phyloP scores from a whole-genome alignment of 2,797 vertebrate species.

The Echeneis naucrates region DNA sequence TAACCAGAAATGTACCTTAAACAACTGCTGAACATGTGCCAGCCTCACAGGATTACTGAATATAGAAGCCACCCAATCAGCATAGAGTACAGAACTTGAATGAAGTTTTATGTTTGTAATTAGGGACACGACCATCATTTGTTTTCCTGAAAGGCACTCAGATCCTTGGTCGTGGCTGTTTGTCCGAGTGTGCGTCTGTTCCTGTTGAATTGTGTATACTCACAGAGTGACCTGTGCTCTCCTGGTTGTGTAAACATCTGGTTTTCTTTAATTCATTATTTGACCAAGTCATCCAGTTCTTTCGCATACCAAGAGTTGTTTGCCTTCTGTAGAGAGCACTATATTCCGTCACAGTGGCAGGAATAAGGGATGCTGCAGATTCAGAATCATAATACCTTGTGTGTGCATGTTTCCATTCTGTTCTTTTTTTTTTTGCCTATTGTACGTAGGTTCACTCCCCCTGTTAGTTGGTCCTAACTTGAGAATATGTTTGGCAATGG shows the following conservation, averaged over 20 bases:
- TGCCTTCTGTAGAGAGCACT: neutral
- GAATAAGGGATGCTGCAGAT: neutral
- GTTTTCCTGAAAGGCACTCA: neutral
- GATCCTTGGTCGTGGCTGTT: neutral
- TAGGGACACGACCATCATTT: neutral
- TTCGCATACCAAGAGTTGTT: neutral
- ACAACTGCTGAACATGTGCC: neutral
- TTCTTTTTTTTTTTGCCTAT: neutral
- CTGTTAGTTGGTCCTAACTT: neutral
- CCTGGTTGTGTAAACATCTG: neutral
- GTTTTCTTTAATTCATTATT: conserved; percentile 16
- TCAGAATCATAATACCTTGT: neutral
- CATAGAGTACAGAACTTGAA: too few species aligned
- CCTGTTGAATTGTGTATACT: neutral
- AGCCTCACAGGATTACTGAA: neutral
- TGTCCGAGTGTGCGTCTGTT: neutral
- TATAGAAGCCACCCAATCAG: neutral
- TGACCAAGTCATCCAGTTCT: conserved; percentile 6
- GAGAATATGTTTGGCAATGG: neutral
- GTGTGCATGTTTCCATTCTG: neutral
- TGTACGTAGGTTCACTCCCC: neutral
- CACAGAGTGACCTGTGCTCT: neutral
- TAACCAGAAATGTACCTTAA: conserved; percentile 16
- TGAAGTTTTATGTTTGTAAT: neutral
- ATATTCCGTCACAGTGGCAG: neutral